Evolutionary conservation across 2,797 vertebrate genomes (phyloP).

Genomic region (Heterohyrax brucei): DNA sequence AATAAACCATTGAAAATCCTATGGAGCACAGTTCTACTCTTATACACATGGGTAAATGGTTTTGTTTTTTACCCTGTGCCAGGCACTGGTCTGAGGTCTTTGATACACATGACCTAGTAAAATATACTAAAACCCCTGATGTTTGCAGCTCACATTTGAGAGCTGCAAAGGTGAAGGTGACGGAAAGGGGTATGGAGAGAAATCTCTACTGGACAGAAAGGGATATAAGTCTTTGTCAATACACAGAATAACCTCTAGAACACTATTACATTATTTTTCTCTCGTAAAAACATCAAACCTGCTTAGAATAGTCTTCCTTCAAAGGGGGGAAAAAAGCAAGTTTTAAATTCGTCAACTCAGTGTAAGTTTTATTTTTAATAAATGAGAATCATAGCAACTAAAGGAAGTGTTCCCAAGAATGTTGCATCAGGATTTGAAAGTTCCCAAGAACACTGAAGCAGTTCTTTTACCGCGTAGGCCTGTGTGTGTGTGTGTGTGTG

Average conservation of each 20-base stretch:
- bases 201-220: slow-evolving; percentile 6
- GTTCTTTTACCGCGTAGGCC: neutral
- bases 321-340: slow-evolving; percentile 43
- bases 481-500: neutral
- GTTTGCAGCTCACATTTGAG: neutral
- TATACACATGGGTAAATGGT: no score
- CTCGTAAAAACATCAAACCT: slow-evolving; percentile 32
- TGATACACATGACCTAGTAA: neutral
- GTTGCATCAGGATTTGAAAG: neutral
- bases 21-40: neutral
- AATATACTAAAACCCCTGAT: neutral
- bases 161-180: fast-evolving
- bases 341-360: slow-evolving; percentile 49
- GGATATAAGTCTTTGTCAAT: neutral
- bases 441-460: no score
- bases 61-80: no score
- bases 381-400: slow-evolving; percentile 1
- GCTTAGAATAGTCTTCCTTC: slow-evolving; percentile 52
- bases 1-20: neutral
- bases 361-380: slow-evolving; percentile 38
- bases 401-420: neutral
- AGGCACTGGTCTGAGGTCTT: neutral
- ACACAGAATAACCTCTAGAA: neutral
- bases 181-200: neutral
- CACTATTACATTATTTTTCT: neutral